Conservation (phyloP, 2,888 invertebrate species). For the Octodonta nipae region DNA sequence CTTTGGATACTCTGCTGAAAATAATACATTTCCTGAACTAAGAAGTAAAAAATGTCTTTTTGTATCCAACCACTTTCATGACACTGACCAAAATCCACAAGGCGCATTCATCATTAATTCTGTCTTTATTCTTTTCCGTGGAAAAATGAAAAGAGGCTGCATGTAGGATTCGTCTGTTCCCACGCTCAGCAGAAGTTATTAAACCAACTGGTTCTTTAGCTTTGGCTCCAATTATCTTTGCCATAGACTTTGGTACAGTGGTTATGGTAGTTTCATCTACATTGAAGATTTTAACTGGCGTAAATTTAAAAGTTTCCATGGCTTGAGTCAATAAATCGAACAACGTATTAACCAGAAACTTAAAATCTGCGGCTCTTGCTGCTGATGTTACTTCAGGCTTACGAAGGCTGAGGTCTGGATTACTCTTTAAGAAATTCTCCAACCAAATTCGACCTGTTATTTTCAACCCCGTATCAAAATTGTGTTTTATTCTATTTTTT, state of each 20-base stretch:
- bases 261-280: no score
- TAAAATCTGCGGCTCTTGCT: constrained; percentile 9
- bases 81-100: constrained; percentile 10
- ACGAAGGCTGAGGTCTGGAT: constrained; percentile 6
- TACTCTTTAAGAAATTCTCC: constrained; percentile 3
- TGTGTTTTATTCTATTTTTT: constrained; percentile 8
- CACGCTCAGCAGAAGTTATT: constrained; percentile 10
- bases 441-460: constrained; percentile 12
- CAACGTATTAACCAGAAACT: constrained; percentile 5
- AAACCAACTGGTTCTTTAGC: constrained; percentile 10
- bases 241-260: constrained; percentile 7
- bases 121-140: constrained; percentile 9
- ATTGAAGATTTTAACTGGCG: constrained; percentile 7
- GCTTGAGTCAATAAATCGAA: constrained; percentile 5
- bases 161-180: constrained; percentile 9
- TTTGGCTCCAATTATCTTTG: constrained; percentile 8
- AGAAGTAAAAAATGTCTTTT: no score
- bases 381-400: constrained; percentile 9
- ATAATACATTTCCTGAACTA: not conserved
- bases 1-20: no score
- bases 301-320: constrained; percentile 5
- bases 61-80: constrained; percentile 13
- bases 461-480: constrained; percentile 5
- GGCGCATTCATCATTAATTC: constrained; percentile 10
- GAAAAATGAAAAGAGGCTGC: constrained; percentile 10